phyloP scores from a whole-genome alignment of 2,888 invertebrate species.

The Tridacna crocea region DNA sequence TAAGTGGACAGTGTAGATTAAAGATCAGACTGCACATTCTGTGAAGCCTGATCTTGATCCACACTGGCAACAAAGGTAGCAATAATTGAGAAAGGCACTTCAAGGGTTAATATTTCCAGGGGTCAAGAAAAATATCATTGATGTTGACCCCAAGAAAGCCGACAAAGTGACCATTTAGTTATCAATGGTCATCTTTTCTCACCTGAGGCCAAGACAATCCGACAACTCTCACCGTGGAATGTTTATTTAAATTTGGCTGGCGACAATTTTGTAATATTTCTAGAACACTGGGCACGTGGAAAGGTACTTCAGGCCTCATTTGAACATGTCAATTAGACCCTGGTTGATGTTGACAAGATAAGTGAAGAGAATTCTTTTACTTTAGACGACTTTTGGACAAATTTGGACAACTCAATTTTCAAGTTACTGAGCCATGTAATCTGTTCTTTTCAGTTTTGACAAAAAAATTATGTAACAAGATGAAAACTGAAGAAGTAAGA shows the following conservation, averaged over 20 bases:
- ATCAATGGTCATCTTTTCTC: conserved; percentile 47
- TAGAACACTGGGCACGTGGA: conserved; percentile 45
- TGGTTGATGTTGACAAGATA: conserved; percentile 18
- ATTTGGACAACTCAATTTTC: conserved; percentile 11
- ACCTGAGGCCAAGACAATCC: conserved; percentile 29
- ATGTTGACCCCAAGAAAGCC: conserved; percentile 47
- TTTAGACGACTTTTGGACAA: not conserved
- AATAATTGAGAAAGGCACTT: too few species aligned
- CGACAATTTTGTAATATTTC: conserved; percentile 49
- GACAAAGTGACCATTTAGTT: conserved; percentile 52
- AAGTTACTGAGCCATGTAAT: conserved; percentile 13
- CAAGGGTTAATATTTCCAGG: conserved; percentile 5
- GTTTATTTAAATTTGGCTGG: conserved; percentile 33
- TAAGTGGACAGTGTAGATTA: too few species aligned
- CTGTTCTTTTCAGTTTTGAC: conserved; percentile 1
- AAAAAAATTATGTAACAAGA: conserved; percentile 13
- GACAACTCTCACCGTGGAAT: conserved; percentile 16
- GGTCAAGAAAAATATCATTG: conserved; percentile 47
- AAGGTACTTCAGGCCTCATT: conserved; percentile 45
- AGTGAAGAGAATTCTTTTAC: conserved; percentile 7
- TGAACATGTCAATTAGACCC: conserved; percentile 37
- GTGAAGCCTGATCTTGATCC: too few species aligned
- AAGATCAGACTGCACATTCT: too few species aligned
- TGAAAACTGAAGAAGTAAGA: conserved; percentile 10
- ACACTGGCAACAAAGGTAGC: too few species aligned